A percentile compares a stretch with the other conserved stretches of the same genome.
Conservation (phyloP, 1,140 invertebrate genomes). For the Caerostris darwini region DNA sequence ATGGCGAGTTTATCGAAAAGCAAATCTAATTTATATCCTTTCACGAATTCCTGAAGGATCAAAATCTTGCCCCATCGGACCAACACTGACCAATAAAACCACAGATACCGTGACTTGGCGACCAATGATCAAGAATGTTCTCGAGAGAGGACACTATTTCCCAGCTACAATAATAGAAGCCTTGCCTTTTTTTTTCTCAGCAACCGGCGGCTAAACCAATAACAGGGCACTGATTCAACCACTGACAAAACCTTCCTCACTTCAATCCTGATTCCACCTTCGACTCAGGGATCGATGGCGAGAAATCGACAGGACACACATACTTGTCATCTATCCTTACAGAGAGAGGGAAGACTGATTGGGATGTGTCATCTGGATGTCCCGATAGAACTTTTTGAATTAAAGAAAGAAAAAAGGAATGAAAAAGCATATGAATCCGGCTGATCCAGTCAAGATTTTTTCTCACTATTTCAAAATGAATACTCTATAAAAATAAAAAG, state of each 20-base stretch:
- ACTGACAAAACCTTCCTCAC: constrained; percentile 36
- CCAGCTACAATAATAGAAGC: background rate
- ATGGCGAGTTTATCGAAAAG: constrained; percentile 14
- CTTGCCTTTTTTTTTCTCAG: background rate
- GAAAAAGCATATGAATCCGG: no score
- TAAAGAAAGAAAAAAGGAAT: background rate
- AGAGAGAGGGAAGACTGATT: background rate
- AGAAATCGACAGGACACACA: constrained; percentile 33
- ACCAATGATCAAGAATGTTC: constrained; percentile 13
- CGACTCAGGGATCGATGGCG: background rate
- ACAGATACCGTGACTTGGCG: background rate
- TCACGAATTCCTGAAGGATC: constrained; percentile 13
- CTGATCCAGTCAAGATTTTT: no score
- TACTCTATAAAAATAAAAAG: no score
- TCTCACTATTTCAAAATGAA: no score
- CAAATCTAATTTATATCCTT: constrained; percentile 37
- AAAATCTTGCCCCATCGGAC: constrained; percentile 13
- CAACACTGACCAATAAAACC: constrained; percentile 5
- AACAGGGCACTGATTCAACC: constrained; percentile 44
- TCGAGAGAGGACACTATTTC: constrained; percentile 18
- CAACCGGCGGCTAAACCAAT: constrained; percentile 46
- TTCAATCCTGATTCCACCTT: constrained; percentile 2
- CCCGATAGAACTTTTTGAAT: background rate
- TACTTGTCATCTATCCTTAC: background rate
- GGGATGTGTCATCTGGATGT: background rate